These are phyloP conservation scores for Halcyon senegalensis DNA, from an alignment of 2,113 vertebrate species.

Conservation along the genomic window DNA sequence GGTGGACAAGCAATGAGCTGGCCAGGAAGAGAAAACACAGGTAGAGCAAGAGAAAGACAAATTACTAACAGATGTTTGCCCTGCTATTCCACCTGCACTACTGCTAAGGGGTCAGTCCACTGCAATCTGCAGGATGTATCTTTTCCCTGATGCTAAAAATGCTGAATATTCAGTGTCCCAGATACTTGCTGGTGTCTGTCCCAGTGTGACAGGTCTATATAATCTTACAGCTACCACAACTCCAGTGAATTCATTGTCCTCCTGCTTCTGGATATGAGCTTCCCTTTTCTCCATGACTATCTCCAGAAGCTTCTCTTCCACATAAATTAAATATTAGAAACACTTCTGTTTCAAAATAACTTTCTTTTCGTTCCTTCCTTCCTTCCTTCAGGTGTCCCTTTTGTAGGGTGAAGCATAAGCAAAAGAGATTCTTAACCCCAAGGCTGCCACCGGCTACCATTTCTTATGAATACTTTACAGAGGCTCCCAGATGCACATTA, in stretches of 20 bases:
- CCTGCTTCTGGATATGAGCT: neutral
- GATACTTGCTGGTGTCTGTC: neutral
- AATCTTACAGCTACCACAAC: neutral
- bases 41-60: slow-evolving; percentile 2
- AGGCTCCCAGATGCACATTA: slow-evolving; percentile 39
- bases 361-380: neutral
- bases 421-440: neutral
- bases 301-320: neutral
- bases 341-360: neutral
- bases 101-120: neutral
- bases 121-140: neutral
- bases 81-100: neutral
- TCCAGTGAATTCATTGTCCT: neutral
- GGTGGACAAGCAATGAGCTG: neutral
- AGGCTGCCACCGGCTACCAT: neutral
- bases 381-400: neutral
- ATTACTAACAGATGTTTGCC: neutral
- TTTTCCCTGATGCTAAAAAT: neutral
- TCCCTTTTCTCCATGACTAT: neutral
- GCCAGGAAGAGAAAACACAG: neutral
- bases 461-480: neutral
- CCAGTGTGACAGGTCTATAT: neutral
- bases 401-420: neutral
- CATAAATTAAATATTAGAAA: neutral
- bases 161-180: neutral